These are phyloP conservation scores for Eustalomyia histrio DNA, from an alignment of 2,888 invertebrate genomes.

Conservation along the genomic window DNA sequence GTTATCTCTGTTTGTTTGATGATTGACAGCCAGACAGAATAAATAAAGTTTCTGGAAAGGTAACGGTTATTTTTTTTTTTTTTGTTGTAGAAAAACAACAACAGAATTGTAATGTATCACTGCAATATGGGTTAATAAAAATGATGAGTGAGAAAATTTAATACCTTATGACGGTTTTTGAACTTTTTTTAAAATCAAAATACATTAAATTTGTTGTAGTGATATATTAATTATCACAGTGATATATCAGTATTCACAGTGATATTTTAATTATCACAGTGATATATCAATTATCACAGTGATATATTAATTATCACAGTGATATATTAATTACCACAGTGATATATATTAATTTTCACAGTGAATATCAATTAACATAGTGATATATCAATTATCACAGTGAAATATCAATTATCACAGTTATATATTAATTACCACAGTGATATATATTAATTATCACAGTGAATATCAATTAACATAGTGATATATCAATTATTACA, in stretches of 20 bases:
- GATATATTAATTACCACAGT: background rate
- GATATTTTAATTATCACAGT: background rate
- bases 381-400: too few relatives aligned
- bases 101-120: background rate
- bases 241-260: too few relatives aligned
- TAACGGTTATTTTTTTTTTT: background rate
- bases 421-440: background rate
- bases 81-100: background rate
- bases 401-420: background rate
- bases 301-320: background rate
- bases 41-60: background rate
- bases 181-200: too few relatives aligned
- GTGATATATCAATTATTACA: too few relatives aligned
- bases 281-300: background rate
- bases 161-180: too few relatives aligned
- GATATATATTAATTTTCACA: too few relatives aligned
- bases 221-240: too few relatives aligned
- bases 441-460: background rate
- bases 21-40: background rate
- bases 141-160: too few relatives aligned
- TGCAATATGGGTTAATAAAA: background rate
- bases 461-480: background rate
- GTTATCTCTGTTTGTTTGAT: background rate
- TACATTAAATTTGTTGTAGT: too few relatives aligned
- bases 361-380: too few relatives aligned